Evolutionary conservation across 2,797 vertebrate genomes (phyloP), one percentile per base, ranked within the genome.

Genomic region (Halcyon leucocephala): DNA sequence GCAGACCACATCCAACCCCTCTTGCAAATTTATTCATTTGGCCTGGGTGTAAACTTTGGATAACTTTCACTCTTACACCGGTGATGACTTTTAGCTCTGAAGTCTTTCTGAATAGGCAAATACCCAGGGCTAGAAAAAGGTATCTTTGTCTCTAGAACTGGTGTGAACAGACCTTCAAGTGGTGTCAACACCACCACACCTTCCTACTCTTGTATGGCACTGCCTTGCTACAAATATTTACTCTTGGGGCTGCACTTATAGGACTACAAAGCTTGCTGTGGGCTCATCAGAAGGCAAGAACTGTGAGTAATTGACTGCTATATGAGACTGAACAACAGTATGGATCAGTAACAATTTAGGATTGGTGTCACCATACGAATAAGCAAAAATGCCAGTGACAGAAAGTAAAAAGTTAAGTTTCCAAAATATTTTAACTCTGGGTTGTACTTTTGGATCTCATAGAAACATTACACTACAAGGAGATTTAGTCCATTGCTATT

Each of bases 151-250:
- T 86, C 44, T 44, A 49, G 33, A 64, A 41, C 14, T n/a, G 61
- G 11, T 69, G 48, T 60, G 39, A 78, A 48, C 58, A 70, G 52
- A 71, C 14, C 31, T 6, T 7, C 18, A 24, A 58, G 39, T 0
- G 0, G 12, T 54, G 10, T 42, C 70, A 28, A 14, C 52, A 66
- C 6, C 22, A 29, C 17, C 41, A n/a, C 3, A 0, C 15, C 37
- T 58, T 70, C 58, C 49, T 31, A 4, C 25, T 44, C 13, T 29
- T 52, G 21, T 9, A n/a, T 4, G 13, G 67, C 33, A 20, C 25
- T 70, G 51, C 31, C 48, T 69, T 60, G 64, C 33, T 62, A 2
- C 28, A 33, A 33, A 20, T 15, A 21, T 35, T 81, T 82, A 54
- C 12, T 67, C 70, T 51, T 2, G 1, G 21, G 37, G 46, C 42